Percentiles rank a stretch among this genome's conserved stretches.
Evolutionary conservation across 23 tunicate genomes (phyloP).

Genomic region (Diplosoma virens): DNA sequence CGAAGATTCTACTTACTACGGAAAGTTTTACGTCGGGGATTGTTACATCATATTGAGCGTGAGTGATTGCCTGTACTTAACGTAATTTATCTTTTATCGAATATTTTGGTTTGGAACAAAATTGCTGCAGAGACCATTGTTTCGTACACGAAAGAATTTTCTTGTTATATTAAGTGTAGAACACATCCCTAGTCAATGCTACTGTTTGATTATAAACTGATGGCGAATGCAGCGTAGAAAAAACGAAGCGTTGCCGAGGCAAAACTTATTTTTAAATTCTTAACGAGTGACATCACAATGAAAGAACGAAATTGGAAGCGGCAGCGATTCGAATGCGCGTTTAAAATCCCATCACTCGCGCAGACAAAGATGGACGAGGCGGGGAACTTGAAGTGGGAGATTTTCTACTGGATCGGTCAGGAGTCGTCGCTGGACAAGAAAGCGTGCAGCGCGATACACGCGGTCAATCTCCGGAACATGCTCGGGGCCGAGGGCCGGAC

Average conservation of each 20-base stretch:
- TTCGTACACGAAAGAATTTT: too few relatives aligned
- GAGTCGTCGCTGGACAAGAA: slow-evolving; percentile 83
- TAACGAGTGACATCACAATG: background rate
- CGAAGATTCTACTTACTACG: slow-evolving; percentile 80
- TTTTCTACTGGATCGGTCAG: slow-evolving; percentile 97
- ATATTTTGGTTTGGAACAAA: too few relatives aligned
- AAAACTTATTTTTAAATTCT: too few relatives aligned
- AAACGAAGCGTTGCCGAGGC: too few relatives aligned
- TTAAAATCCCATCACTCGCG: background rate
- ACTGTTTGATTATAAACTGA: too few relatives aligned
- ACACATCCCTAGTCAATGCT: too few relatives aligned
- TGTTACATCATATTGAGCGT: slow-evolving; percentile 85
- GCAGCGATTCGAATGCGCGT: too few relatives aligned
- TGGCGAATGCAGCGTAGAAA: too few relatives aligned
- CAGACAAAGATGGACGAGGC: slow-evolving; percentile 66
- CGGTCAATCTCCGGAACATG: slow-evolving; percentile 97
- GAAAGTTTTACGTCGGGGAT: slow-evolving; percentile 95
- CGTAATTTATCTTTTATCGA: background rate
- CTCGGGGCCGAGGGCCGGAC: slow-evolving; percentile 85
- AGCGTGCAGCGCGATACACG: slow-evolving; percentile 97
- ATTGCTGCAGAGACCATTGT: too few relatives aligned
- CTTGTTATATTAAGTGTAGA: too few relatives aligned
- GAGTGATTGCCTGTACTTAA: background rate
- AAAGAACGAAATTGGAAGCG: too few relatives aligned
- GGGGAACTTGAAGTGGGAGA: slow-evolving; percentile 70